These are phyloP conservation scores for Lumbricus terrestris DNA, from an alignment of 2,888 invertebrate genomes.

Conservation along the genomic window DNA sequence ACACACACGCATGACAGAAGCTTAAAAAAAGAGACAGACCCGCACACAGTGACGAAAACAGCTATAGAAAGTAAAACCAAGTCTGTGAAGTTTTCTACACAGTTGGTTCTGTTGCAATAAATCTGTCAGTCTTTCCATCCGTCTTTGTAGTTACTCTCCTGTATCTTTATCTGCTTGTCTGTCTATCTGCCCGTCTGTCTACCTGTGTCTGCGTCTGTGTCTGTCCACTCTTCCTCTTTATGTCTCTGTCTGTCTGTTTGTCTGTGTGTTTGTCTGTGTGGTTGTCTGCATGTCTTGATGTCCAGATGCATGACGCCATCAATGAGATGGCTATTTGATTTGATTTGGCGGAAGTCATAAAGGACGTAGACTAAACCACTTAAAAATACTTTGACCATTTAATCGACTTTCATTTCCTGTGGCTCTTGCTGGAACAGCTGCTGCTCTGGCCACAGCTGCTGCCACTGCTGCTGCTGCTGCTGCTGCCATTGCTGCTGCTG, in stretches of 20 bases:
- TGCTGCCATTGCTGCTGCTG: neutral
- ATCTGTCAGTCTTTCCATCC: neutral
- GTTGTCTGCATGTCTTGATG: no score
- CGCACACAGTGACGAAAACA: neutral
- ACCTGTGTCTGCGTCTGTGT: neutral
- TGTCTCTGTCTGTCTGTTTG: neutral
- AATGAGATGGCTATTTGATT: neutral
- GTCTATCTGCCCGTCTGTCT: neutral
- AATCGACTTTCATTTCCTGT: slow-evolving; percentile 3
- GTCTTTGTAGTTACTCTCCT: neutral
- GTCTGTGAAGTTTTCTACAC: neutral
- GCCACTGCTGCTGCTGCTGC: no score
- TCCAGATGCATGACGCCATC: neutral
- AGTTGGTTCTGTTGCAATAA: neutral
- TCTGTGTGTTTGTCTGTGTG: neutral
- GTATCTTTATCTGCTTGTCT: neutral
- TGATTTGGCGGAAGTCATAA: neutral
- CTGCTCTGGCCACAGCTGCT: neutral
- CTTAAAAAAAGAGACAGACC: neutral
- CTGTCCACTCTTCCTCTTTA: neutral
- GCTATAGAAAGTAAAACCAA: neutral
- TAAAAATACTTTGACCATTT: neutral
- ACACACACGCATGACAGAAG: neutral
- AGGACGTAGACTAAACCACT: neutral
- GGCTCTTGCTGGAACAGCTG: no score